A percentile compares a stretch with the other conserved stretches of the same genome.
phyloP scores from a whole-genome alignment of 1,140 invertebrate genomes.

The Trichomalopsis sarcophagae region DNA sequence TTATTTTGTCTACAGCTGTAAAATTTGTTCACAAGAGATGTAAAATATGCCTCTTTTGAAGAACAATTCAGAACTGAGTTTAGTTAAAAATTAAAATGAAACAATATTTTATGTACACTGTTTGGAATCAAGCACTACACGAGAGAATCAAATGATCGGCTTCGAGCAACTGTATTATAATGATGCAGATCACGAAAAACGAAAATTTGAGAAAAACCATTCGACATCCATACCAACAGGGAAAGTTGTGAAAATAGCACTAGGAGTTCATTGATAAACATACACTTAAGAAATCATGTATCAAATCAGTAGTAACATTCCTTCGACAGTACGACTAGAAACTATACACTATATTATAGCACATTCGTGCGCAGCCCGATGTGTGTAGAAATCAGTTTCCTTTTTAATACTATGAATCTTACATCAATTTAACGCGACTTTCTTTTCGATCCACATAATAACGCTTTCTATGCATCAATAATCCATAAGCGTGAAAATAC shows the following conservation, averaged over 20 bases:
- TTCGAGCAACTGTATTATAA: neutral
- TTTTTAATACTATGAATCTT: neutral
- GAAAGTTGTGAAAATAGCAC: slow-evolving; percentile 45
- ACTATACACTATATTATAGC: neutral
- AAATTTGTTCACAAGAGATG: too few relatives aligned
- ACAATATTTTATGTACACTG: too few relatives aligned
- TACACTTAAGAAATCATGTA: neutral
- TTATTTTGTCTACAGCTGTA: too few relatives aligned
- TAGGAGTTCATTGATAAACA: slow-evolving; percentile 34
- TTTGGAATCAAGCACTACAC: too few relatives aligned
- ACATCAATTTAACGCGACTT: neutral
- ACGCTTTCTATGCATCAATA: slow-evolving; percentile 2
- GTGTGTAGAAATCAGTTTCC: neutral
- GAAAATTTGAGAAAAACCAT: slow-evolving; percentile 23
- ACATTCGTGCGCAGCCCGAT: neutral
- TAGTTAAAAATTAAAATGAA: too few relatives aligned
- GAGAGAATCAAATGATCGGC: too few relatives aligned
- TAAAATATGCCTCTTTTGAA: too few relatives aligned
- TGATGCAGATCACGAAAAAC: slow-evolving; percentile 27
- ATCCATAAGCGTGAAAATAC: neutral
- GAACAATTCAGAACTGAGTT: too few relatives aligned
- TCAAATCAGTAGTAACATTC: neutral
- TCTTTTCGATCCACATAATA: neutral
- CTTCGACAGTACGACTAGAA: neutral
- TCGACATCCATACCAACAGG: slow-evolving; percentile 31